phyloP scores from a whole-genome alignment of 2,888 invertebrate genomes.

The Drosophila austrosaltans region DNA sequence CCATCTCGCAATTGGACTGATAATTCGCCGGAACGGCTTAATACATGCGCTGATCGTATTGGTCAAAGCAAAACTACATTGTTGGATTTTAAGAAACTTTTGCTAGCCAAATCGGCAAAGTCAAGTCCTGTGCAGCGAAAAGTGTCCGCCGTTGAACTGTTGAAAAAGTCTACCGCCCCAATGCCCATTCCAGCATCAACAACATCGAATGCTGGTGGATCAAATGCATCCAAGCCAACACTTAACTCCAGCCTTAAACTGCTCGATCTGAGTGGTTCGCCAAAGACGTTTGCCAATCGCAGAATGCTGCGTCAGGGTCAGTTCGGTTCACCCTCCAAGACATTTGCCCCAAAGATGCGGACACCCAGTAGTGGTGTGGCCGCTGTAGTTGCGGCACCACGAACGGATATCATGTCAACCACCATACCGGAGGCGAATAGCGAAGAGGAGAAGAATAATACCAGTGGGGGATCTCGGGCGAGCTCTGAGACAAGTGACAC shows the following conservation, averaged over 20 bases:
- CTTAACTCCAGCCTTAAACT: slow-evolving; percentile 86
- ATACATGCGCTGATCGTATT: slow-evolving; percentile 87
- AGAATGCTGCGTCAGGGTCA: slow-evolving; percentile 85
- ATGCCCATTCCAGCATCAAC: slow-evolving; percentile 15
- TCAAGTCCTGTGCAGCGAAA: slow-evolving; percentile 85
- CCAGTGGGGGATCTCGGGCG: slow-evolving; percentile 86
- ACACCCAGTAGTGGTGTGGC: slow-evolving; percentile 84
- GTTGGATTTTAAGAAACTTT: slow-evolving; percentile 92
- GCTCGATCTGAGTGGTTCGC: slow-evolving; percentile 88
- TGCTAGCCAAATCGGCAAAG: slow-evolving; percentile 90
- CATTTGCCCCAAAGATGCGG: slow-evolving; percentile 85
- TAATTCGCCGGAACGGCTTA: slow-evolving; percentile 81
- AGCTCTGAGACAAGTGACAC: slow-evolving; percentile 81
- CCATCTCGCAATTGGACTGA: slow-evolving; percentile 77
- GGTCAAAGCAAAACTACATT: slow-evolving; percentile 90
- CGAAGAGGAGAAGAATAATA: slow-evolving; percentile 87
- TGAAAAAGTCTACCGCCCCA: slow-evolving; percentile 85
- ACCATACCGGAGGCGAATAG: slow-evolving; percentile 92
- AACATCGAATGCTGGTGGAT: slow-evolving; percentile 35
- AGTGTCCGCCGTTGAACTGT: slow-evolving; percentile 91
- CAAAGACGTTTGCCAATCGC: slow-evolving; percentile 88
- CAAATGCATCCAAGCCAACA: slow-evolving; percentile 58
- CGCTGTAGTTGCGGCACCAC: slow-evolving; percentile 73
- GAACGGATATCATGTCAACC: slow-evolving; percentile 93
- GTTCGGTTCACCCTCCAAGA: slow-evolving; percentile 85